Conservation (phyloP, 2,888 invertebrate genomes). For the Plemyria rubiginata region DNA sequence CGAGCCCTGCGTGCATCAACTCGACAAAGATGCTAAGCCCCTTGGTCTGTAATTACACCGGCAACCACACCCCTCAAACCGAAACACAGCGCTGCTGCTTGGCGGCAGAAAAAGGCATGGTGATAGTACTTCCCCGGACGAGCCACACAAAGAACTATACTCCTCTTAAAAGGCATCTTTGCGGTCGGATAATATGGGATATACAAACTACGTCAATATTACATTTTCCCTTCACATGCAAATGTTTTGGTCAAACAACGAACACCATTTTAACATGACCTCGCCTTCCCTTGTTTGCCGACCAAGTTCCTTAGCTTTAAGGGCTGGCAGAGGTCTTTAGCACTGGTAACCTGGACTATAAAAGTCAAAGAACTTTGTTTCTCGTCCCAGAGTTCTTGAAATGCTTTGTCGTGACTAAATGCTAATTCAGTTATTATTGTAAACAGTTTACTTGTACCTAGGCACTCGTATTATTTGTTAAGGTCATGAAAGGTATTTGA, state of each 20-base stretch:
- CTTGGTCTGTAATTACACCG: too few relatives aligned
- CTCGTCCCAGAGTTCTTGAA: constrained; percentile 41
- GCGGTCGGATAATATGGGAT: too few relatives aligned
- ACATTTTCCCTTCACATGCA: constrained; percentile 10
- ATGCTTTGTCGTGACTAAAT: constrained; percentile 49
- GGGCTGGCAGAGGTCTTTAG: constrained; percentile 19
- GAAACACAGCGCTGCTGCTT: too few relatives aligned
- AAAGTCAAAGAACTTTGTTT: constrained; percentile 54
- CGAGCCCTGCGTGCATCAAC: too few relatives aligned
- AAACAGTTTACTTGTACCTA: constrained; percentile 9
- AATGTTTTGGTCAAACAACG: constrained; percentile 20
- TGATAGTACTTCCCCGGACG: too few relatives aligned
- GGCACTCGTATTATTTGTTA: not conserved
- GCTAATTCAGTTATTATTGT: constrained; percentile 33
- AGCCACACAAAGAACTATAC: too few relatives aligned
- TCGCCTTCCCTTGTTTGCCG: constrained; percentile 5
- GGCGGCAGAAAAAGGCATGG: too few relatives aligned
- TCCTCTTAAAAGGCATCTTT: too few relatives aligned
- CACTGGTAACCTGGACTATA: constrained; percentile 17
- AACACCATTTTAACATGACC: constrained; percentile 18
- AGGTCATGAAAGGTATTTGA: constrained; percentile 10
- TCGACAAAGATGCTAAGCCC: too few relatives aligned
- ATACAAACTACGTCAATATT: not conserved
- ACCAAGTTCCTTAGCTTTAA: constrained; percentile 11
- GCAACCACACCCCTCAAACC: too few relatives aligned